phyloP scores from a whole-genome alignment of 2,113 vertebrate genomes.

The Taxidea taxus region DNA sequence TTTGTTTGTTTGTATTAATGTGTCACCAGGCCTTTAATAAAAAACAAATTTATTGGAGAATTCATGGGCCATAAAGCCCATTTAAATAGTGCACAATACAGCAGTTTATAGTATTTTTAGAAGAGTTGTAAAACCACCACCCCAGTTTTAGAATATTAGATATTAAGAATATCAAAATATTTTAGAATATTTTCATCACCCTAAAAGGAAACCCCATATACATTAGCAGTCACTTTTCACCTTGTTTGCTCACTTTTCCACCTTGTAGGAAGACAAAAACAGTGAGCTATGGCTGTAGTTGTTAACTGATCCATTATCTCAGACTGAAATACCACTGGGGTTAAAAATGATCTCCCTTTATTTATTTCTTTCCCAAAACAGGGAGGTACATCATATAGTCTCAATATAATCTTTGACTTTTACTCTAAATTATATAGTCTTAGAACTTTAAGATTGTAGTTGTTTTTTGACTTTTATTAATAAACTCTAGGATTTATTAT shows the following conservation, averaged over 20 bases:
- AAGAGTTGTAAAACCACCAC: background rate
- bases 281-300: background rate
- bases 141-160: background rate
- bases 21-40: background rate
- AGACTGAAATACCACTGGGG: background rate
- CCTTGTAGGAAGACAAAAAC: background rate
- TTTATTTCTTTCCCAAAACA: background rate
- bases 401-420: slow-evolving; percentile 11
- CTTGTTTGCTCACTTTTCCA: background rate
- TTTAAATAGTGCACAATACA: background rate
- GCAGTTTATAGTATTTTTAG: background rate
- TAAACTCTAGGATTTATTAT: slow-evolving; percentile 25
- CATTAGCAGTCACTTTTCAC: background rate
- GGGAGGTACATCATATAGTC: background rate
- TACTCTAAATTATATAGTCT: background rate
- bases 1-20: background rate
- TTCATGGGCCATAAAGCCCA: background rate
- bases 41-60: background rate
- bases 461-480: background rate
- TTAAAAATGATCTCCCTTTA: slow-evolving; percentile 24
- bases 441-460: background rate
- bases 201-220: background rate
- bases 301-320: background rate
- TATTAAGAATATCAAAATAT: no score
- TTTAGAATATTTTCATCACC: background rate